Evolutionary conservation across 1,140 invertebrate species (phyloP).

Genomic region (Drosophila eugracilis): DNA sequence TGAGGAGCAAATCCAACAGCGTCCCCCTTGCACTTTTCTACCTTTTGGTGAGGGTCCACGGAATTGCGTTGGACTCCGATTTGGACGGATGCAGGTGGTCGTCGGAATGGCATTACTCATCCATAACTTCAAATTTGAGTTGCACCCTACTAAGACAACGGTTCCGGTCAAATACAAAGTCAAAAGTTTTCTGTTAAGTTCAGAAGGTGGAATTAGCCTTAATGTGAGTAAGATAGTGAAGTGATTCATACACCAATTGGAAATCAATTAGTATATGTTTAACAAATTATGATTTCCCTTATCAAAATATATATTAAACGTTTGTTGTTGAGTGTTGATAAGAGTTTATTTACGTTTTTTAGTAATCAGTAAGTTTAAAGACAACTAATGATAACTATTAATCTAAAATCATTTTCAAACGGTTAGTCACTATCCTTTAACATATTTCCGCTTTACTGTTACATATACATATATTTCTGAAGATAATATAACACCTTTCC

Average conservation of each 20-base stretch:
- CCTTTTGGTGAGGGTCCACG: slow-evolving; percentile 69
- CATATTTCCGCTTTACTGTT: not conserved
- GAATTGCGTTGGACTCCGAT: slow-evolving; percentile 86
- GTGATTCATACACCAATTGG: too few relatives aligned
- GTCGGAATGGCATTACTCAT: slow-evolving; percentile 85
- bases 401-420: not conserved
- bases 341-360: not conserved
- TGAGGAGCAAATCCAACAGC: slow-evolving; percentile 73
- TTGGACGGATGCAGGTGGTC: slow-evolving; percentile 88
- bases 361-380: not conserved
- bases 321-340: not conserved
- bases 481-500: not conserved
- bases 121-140: slow-evolving; percentile 59
- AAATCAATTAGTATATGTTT: too few relatives aligned
- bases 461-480: not conserved
- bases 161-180: slow-evolving; percentile 45
- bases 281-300: not conserved
- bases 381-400: not conserved
- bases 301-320: not conserved
- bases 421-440: not conserved
- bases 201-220: slow-evolving; percentile 56
- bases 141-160: slow-evolving; percentile 40
- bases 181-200: slow-evolving; percentile 40
- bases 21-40: slow-evolving; percentile 55
- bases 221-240: slow-evolving; percentile 43